These are phyloP conservation scores for Meriones unguiculatus DNA, from an alignment of 2,113 vertebrate species.

Conservation along the genomic window DNA sequence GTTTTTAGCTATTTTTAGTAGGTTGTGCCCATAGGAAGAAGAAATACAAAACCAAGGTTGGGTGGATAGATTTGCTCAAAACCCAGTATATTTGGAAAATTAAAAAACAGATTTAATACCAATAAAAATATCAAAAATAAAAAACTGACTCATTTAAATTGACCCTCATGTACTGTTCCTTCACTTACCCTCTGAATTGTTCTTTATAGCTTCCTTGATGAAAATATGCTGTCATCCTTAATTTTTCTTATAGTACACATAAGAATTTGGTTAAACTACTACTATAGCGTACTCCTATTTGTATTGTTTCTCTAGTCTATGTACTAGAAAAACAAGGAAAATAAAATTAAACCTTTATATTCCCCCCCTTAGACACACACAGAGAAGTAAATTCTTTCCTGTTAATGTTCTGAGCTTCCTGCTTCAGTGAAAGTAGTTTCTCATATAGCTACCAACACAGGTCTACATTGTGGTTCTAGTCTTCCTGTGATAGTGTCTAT, in stretches of 20 bases:
- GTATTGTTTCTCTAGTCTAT: neutral
- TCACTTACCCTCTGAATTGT: neutral
- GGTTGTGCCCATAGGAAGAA: neutral
- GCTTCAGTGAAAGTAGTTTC: neutral
- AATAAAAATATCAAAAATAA: slow-evolving; percentile 51
- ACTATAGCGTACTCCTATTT: neutral
- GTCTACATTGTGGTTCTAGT: neutral
- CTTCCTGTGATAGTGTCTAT: neutral
- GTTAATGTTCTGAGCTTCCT: slow-evolving; percentile 6
- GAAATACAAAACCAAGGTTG: slow-evolving; percentile 52
- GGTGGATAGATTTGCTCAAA: slow-evolving; percentile 36
- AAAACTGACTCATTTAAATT: slow-evolving; percentile 24
- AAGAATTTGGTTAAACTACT: slow-evolving; percentile 26
- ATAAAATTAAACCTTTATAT: neutral
- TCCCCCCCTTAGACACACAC: neutral
- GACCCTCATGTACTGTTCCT: neutral
- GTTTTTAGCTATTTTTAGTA: slow-evolving; percentile 56
- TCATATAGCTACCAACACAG: neutral
- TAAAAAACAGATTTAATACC: slow-evolving; percentile 41
- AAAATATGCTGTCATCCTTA: neutral
- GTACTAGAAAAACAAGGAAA: neutral
- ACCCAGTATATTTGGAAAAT: slow-evolving; percentile 44
- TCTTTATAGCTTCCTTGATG: neutral
- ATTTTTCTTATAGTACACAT: slow-evolving; percentile 10
- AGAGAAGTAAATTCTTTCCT: neutral